These are phyloP conservation scores for Drosophila lacteicornis DNA, from an alignment of 1,140 invertebrate species.

Conservation along the genomic window DNA sequence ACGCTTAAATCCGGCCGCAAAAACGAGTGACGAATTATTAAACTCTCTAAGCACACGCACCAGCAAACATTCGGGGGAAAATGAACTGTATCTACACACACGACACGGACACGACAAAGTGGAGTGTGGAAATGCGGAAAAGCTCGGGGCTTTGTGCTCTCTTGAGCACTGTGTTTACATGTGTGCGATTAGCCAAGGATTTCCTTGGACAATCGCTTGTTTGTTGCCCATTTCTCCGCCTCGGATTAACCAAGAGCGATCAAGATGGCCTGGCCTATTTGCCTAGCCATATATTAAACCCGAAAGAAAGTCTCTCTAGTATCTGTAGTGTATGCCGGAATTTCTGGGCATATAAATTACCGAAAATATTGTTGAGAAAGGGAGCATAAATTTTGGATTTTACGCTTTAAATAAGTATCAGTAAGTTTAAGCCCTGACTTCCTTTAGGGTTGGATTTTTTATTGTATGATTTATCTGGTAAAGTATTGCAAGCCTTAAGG, in stretches of 20 bases:
- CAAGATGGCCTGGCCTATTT: not conserved
- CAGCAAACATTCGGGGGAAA: conserved; percentile 2
- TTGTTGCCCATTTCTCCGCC: not conserved
- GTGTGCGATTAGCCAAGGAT: conserved; percentile 49
- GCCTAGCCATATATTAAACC: not conserved
- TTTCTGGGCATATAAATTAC: not conserved
- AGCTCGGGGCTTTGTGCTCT: not conserved
- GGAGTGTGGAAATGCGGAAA: conserved; percentile 7
- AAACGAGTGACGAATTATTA: conserved; percentile 71
- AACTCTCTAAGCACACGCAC: conserved; percentile 22
- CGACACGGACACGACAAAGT: not conserved
- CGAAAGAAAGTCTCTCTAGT: not conserved
- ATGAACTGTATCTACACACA: conserved; percentile 7
- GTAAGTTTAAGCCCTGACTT: not conserved
- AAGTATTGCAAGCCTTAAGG: too few species aligned
- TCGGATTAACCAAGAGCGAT: not conserved
- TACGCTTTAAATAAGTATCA: not conserved
- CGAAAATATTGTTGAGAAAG: not conserved
- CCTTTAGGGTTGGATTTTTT: not conserved
- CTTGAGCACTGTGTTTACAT: conserved; percentile 56
- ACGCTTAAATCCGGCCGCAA: conserved; percentile 60
- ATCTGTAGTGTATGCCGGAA: not conserved
- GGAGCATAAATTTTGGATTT: not conserved
- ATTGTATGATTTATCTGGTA: too few species aligned
- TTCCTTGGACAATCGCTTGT: conserved; percentile 17